Percentiles rank a stretch among this genome's conserved stretches.
Conservation (phyloP, 2,797 vertebrate species). For the Neosalanx taihuensis region DNA sequence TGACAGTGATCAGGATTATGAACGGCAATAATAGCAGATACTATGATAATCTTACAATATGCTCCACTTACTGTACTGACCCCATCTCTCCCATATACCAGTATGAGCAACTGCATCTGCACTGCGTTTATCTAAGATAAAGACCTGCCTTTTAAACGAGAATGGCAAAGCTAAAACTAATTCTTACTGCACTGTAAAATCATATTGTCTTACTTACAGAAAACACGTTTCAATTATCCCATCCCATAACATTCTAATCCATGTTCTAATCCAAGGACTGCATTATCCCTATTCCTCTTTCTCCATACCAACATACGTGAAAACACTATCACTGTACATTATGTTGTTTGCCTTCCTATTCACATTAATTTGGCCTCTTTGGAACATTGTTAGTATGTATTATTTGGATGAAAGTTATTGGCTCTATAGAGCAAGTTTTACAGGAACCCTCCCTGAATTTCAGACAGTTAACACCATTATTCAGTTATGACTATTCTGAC, state of each 20-base stretch:
- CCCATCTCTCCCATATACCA: constrained; percentile 45
- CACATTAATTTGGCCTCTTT: too few species aligned
- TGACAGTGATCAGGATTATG: constrained; percentile 82
- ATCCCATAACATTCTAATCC: constrained; percentile 53
- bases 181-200: constrained; percentile 11
- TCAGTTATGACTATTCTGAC: too few species aligned
- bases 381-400: too few species aligned
- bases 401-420: too few species aligned
- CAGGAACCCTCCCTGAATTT: too few species aligned
- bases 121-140: background rate
- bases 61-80: constrained; percentile 60
- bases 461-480: too few species aligned
- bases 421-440: too few species aligned
- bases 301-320: background rate
- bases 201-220: constrained; percentile 22
- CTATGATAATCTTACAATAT: constrained; percentile 71
- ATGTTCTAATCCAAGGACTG: constrained; percentile 38
- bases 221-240: constrained; percentile 45
- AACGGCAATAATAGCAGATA: constrained; percentile 81
- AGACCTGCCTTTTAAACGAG: background rate
- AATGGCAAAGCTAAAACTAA: constrained; percentile 1
- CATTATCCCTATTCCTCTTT: constrained; percentile 3
- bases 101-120: constrained; percentile 16
- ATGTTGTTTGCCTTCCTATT: too few species aligned
- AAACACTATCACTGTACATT: too few species aligned